A percentile compares a stretch with the other conserved stretches of the same genome.
Conservation (phyloP, 1,140 invertebrate genomes). For the Macrobrachium rosenbergii region DNA sequence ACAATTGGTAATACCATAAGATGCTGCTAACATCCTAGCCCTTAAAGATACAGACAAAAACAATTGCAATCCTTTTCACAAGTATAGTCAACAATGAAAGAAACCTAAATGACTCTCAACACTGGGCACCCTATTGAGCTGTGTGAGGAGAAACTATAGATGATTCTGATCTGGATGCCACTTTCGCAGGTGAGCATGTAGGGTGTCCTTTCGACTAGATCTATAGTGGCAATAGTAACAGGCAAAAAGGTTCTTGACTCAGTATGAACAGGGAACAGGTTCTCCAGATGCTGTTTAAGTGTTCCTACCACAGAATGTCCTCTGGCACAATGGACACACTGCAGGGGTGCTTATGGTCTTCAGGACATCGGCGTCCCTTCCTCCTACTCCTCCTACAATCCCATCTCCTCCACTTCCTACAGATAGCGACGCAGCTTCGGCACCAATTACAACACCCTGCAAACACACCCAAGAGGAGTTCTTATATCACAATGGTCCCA, state of each 20-base stretch:
- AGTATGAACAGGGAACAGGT: constrained; percentile 54
- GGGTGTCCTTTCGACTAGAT: constrained; percentile 57
- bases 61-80: no score
- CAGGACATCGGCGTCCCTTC: no score
- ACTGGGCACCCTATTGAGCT: not conserved
- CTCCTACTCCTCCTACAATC: not conserved
- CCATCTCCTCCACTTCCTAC: constrained; percentile 36
- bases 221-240: constrained; percentile 53
- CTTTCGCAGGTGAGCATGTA: constrained; percentile 46
- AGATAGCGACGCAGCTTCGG: constrained; percentile 1
- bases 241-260: constrained; percentile 50
- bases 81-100: no score
- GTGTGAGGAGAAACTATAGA: not conserved
- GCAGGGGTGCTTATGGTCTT: constrained; percentile 35
- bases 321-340: constrained; percentile 49
- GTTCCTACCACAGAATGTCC: constrained; percentile 50
- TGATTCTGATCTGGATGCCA: constrained; percentile 48
- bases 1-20: no score
- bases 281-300: constrained; percentile 55
- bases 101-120: no score
- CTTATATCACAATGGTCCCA: constrained; percentile 34
- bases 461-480: constrained; percentile 60
- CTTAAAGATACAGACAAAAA: no score
- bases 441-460: constrained; percentile 44
- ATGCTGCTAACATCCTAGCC: no score